Evolutionary conservation across 2,113 vertebrate genomes (phyloP).

Genomic region (Coregonus clupeaformis): DNA sequence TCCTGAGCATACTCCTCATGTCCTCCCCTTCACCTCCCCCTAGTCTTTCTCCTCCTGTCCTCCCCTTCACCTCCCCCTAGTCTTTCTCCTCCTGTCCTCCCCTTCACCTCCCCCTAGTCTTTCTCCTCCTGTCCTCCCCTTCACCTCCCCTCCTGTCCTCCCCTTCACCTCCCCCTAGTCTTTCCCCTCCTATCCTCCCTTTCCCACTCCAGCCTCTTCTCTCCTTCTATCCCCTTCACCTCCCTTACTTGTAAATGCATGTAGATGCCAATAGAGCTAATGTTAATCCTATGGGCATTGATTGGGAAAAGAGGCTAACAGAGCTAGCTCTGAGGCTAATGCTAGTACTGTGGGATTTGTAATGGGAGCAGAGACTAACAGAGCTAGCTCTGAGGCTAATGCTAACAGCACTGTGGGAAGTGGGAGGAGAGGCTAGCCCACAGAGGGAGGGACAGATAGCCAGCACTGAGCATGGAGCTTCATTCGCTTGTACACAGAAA

Average conservation of each 20-base stretch:
- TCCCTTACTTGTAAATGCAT: neutral
- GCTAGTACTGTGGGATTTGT: neutral
- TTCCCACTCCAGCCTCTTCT: neutral
- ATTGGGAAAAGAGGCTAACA: neutral
- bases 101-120: no score
- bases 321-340: neutral
- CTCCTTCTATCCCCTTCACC: neutral
- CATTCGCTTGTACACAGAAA: neutral
- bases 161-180: no score
- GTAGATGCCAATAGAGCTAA: neutral
- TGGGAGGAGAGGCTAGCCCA: conserved; percentile 60
- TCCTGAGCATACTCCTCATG: neutral
- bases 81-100: no score
- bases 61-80: no score
- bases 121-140: no score
- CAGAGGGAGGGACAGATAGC: conserved; percentile 15
- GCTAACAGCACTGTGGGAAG: conserved; percentile 43
- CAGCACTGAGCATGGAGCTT: neutral
- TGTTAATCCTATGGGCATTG: neutral
- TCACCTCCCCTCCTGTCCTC: no score
- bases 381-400: neutral
- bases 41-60: no score
- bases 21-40: no score
- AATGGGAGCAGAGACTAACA: neutral
- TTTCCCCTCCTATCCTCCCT: neutral